Conservation (phyloP, 2,113 vertebrate species). For the Oncorhynchus clarkii region DNA sequence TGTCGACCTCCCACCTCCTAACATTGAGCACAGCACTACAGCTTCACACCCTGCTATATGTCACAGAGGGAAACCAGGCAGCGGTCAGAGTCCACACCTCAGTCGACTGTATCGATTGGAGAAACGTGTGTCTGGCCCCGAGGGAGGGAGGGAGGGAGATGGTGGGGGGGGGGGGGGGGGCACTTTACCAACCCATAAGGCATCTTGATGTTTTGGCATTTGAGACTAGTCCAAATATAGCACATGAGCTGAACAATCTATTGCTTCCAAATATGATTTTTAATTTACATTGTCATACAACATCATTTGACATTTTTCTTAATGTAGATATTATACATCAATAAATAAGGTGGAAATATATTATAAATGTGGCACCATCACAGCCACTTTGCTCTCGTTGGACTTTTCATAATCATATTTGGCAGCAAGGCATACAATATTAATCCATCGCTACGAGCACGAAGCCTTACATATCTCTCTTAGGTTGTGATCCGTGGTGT, state of each 20-base stretch:
- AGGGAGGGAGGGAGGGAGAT: not conserved
- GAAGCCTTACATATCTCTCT: not conserved
- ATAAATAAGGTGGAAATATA: too few species aligned
- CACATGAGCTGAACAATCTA: too few species aligned
- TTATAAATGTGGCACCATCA: too few species aligned
- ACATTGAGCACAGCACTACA: not conserved
- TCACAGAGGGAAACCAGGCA: not conserved
- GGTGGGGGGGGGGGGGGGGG: not conserved
- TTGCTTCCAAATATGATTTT: too few species aligned
- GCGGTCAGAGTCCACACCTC: not conserved
- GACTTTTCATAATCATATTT: too few species aligned
- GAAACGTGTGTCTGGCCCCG: not conserved
- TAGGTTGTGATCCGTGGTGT: not conserved
- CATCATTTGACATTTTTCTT: too few species aligned
- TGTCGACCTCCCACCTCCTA: not conserved
- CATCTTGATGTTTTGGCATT: not conserved
- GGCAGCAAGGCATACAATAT: too few species aligned
- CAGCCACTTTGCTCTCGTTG: not conserved
- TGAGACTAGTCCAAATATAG: too few species aligned
- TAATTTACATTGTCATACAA: too few species aligned
- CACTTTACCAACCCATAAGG: not conserved
- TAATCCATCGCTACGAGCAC: not conserved
- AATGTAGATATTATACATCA: too few species aligned
- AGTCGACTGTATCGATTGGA: not conserved
- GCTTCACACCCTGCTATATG: not conserved